Evolutionary conservation across 1,140 invertebrate species (phyloP).

Genomic region (Bombus turneri): DNA sequence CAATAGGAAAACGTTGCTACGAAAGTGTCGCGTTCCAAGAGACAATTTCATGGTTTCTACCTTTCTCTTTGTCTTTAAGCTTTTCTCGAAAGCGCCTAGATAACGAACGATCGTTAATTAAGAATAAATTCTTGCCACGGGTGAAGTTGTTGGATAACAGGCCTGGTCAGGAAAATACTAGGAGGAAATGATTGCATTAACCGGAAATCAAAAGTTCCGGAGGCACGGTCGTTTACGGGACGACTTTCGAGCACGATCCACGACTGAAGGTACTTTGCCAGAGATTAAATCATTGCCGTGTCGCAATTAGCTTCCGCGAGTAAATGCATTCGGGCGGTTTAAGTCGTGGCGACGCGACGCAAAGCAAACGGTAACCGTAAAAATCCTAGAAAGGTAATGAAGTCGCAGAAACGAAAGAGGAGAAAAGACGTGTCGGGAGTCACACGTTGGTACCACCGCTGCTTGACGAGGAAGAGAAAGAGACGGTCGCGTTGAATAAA

Average conservation of each 20-base stretch:
- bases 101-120: neutral
- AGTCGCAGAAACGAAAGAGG: neutral
- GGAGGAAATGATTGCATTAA: conserved; percentile 10
- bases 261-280: neutral
- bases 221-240: neutral
- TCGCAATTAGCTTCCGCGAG: conserved; percentile 49
- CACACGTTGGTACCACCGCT: neutral
- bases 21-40: neutral
- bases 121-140: neutral
- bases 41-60: neutral
- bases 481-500: neutral
- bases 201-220: conserved; percentile 14
- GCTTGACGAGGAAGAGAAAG: neutral
- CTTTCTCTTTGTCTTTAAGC: fast-evolving
- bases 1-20: too few species aligned
- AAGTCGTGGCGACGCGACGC: neutral
- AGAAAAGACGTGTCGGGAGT: neutral
- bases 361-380: conserved; percentile 21
- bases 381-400: conserved; percentile 15
- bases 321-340: neutral
- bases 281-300: conserved; percentile 57
- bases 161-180: neutral
- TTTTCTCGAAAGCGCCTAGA: neutral
- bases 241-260: neutral
- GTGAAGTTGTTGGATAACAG: neutral